Base-by-base conservation (phyloP, 2,888 invertebrate genomes). In the Callosobruchus maculatus region DNA sequence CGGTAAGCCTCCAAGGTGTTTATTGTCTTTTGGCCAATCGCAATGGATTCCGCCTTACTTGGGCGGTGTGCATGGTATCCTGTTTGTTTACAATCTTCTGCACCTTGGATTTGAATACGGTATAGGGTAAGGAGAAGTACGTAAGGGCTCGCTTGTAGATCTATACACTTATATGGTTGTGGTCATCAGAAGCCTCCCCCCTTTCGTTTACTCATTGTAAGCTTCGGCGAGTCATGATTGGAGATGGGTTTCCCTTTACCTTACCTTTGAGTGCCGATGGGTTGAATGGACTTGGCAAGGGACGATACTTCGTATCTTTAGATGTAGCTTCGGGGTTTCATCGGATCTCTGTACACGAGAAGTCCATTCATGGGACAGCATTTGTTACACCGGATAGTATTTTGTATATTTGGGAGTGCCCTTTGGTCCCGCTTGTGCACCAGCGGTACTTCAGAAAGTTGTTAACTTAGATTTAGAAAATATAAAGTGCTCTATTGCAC, bases 241-340 rank as follows among this genome's bases (percentile, higher is more conserved):
- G 83, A 7, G 83, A 85, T 68, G 26, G 80, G 7, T 84, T 80
- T 74, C 84, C 85, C 0, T n/a, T n/a, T n/a, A n/a, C n/a, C n/a
- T 26, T 26, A 0, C 83, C 83, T 0, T 75, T 80, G 21, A 81
- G 86, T 13, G 80, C 83, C 7, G 84, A 86, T 66, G 80, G 81
- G 26, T 70, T 84, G 67, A 80, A 83, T 73, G 71, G 74, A n/a
- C 72, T 86, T 21, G 74, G 78, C 4, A 78, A 80, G 13, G 79
- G 79, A 20, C 76, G 74, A 66, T 81, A 76, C 71, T 86, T 81
- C 70, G 82, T 83, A 18, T 77, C 78, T 0, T 73, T 86, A 3
- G n/a, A n/a, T n/a, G n/a, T n/a, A n/a, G n/a, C n/a, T n/a, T n/a
- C 77, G 0, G 85, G 84, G 0, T 82, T 83, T 77, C 78, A 82